Evolutionary conservation across 2,113 vertebrate species (phyloP).

Genomic region (Alosa alosa): DNA sequence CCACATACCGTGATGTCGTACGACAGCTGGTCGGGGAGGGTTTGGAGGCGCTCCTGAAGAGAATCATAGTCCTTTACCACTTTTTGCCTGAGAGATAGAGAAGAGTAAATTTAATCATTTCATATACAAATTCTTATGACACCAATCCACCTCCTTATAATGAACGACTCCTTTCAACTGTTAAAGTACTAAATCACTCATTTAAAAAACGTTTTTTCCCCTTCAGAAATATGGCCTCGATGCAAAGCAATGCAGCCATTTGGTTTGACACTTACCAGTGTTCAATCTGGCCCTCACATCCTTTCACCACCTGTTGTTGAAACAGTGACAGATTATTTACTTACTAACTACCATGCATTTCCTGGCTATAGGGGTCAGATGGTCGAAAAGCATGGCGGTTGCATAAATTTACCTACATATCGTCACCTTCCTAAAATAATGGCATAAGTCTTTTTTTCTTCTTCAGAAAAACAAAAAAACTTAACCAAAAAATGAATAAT

Average conservation of each 20-base stretch:
- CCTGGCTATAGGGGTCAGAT: background rate
- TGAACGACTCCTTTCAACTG: background rate
- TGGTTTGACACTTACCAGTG: slow-evolving; percentile 83
- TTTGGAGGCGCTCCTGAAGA: slow-evolving; percentile 83
- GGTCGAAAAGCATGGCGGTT: background rate
- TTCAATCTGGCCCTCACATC: slow-evolving; percentile 88
- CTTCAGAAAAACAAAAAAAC: too few species aligned
- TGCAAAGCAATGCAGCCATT: background rate
- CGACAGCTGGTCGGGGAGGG: slow-evolving; percentile 87
- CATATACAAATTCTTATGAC: background rate
- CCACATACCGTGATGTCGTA: slow-evolving; percentile 90
- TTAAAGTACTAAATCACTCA: background rate
- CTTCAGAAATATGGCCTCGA: background rate
- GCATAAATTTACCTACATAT: background rate
- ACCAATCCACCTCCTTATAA: background rate
- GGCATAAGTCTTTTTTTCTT: too few species aligned
- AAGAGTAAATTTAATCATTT: background rate
- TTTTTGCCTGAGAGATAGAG: slow-evolving; percentile 78
- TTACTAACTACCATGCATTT: background rate
- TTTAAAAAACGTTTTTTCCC: background rate
- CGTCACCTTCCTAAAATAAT: too few species aligned
- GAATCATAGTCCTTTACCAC: slow-evolving; percentile 86
- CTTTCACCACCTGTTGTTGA: slow-evolving; percentile 93
- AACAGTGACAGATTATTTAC: slow-evolving; percentile 68
- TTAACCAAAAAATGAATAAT: too few species aligned